Conservation (phyloP, 2,888 invertebrate species). For the Ennomos erosarius region DNA sequence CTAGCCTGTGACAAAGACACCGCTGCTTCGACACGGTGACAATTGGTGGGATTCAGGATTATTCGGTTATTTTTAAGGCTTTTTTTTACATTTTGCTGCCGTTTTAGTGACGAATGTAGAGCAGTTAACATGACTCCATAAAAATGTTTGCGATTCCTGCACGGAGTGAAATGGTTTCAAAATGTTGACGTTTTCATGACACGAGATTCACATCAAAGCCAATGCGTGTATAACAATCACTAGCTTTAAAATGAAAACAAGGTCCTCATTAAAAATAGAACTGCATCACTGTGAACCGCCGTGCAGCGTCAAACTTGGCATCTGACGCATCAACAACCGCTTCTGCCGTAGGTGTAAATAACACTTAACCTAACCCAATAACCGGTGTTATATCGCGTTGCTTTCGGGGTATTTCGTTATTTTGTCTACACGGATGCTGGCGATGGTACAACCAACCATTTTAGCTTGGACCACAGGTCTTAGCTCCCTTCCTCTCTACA, state of each 20-base stretch:
- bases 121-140: conserved; percentile 18
- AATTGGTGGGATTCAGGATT: conserved; percentile 75
- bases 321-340: conserved; percentile 76
- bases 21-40: conserved; percentile 78
- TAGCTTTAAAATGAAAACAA: conserved; percentile 34
- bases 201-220: conserved; percentile 13
- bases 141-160: conserved; percentile 4
- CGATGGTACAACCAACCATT: conserved; percentile 70
- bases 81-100: conserved; percentile 61
- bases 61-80: conserved; percentile 67
- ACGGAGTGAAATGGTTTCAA: background rate
- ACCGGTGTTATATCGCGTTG: conserved; percentile 78
- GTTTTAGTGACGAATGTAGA: conserved; percentile 50
- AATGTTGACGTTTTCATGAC: conserved; percentile 7
- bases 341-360: conserved; percentile 76
- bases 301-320: conserved; percentile 71
- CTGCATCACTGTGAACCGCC: conserved; percentile 5
- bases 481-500: conserved; percentile 41
- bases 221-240: conserved; percentile 10
- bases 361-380: conserved; percentile 84
- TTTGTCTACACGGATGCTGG: conserved; percentile 84
- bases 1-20: conserved; percentile 73
- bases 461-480: conserved; percentile 51
- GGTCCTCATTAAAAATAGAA: conserved; percentile 60
- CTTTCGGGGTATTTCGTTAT: conserved; percentile 83